A percentile compares a stretch with the other conserved stretches of the same genome.
Conservation (phyloP, 2,797 vertebrate species). For the Leucoraja ocellata region DNA sequence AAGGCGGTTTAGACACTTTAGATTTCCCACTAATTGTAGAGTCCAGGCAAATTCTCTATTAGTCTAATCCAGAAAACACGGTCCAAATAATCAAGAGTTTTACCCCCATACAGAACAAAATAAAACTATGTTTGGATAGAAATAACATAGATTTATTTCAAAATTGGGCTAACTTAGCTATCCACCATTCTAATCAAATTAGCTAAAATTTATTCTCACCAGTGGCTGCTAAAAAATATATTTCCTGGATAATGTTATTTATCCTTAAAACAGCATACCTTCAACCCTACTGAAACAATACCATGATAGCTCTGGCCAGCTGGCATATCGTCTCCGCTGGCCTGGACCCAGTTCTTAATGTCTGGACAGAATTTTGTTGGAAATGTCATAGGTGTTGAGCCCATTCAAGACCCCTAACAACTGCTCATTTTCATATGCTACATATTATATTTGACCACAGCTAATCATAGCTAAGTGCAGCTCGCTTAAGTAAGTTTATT, state of each 20-base stretch:
- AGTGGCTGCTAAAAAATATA: background rate
- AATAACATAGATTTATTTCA: background rate
- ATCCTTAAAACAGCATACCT: background rate
- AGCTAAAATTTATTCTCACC: background rate
- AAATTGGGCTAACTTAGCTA: background rate
- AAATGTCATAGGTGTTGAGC: no score
- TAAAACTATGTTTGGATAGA: background rate
- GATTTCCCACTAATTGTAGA: background rate
- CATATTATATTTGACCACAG: no score
- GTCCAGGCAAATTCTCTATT: background rate
- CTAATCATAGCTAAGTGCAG: background rate
- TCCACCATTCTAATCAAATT: background rate
- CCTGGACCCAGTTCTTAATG: no score
- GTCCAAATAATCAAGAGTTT: no score
- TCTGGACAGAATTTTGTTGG: no score
- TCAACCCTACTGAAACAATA: background rate
- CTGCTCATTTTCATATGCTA: background rate
- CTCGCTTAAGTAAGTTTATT: background rate
- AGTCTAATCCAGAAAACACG: no score
- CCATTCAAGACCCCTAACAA: no score
- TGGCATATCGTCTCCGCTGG: no score
- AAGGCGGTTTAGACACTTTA: no score
- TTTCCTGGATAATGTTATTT: background rate
- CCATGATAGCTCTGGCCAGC: background rate
- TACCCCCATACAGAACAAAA: background rate